Conservation (phyloP, 2,113 vertebrate species). For the Phodopus roborovskii region DNA sequence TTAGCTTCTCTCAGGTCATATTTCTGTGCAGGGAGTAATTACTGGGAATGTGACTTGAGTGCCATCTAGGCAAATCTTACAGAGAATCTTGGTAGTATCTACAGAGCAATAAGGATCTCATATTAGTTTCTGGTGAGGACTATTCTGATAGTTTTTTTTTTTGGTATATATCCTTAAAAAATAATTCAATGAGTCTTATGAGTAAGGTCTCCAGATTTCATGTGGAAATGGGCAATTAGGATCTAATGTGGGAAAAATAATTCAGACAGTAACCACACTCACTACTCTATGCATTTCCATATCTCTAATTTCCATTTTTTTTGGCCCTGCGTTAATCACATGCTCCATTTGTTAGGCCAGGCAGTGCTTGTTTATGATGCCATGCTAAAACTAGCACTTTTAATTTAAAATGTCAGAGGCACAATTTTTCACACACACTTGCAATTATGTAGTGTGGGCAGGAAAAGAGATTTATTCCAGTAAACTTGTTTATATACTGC, state of each 20-base stretch:
- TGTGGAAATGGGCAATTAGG: constrained; percentile 36
- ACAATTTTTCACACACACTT: constrained; percentile 45
- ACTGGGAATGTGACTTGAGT: constrained; percentile 83
- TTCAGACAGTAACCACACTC: constrained; percentile 19
- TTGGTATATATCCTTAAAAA: constrained; percentile 48
- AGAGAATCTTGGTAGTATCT: constrained; percentile 84
- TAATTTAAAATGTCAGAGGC: constrained; percentile 62
- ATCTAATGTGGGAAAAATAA: constrained; percentile 50
- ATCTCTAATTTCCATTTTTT: constrained; percentile 57
- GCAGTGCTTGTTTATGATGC: neutral
- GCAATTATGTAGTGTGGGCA: constrained; percentile 2
- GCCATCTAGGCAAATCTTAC: constrained; percentile 82
- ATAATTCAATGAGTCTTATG: neutral
- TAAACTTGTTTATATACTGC: constrained; percentile 10
- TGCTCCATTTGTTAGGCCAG: constrained; percentile 36
- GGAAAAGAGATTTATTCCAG: neutral
- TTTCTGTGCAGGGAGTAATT: constrained; percentile 83
- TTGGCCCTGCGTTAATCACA: neutral
- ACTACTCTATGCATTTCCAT: constrained; percentile 50
- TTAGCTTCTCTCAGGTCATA: constrained; percentile 83
- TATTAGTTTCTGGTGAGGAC: constrained; percentile 83
- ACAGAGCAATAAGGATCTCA: constrained; percentile 83
- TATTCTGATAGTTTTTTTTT: constrained; percentile 83
- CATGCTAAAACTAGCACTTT: constrained; percentile 39
- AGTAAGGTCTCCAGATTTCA: constrained; percentile 44